Evolutionary conservation across 2,113 vertebrate species (phyloP).

Genomic region (Mustela lutreola): DNA sequence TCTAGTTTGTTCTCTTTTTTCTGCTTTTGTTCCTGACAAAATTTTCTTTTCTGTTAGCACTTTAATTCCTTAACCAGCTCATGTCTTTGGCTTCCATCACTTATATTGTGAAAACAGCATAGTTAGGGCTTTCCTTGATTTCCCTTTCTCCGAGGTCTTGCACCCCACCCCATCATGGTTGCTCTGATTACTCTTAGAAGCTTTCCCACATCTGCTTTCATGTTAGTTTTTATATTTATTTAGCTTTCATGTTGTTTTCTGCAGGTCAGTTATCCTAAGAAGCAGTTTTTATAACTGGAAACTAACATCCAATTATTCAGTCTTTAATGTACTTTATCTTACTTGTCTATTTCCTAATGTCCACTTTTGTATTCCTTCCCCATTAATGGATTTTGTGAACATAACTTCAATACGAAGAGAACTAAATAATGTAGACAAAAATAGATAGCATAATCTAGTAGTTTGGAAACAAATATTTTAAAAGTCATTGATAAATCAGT

Average conservation of each 20-base stretch:
- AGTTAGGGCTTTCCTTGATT: neutral
- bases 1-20: neutral
- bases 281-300: neutral
- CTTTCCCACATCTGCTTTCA: neutral
- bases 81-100: neutral
- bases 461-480: neutral
- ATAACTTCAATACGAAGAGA: neutral
- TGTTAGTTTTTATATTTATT: neutral
- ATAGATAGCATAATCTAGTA: neutral
- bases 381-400: neutral
- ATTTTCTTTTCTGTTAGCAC: neutral
- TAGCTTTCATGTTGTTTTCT: neutral
- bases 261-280: neutral
- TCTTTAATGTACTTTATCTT: neutral
- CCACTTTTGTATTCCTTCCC: neutral
- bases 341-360: neutral
- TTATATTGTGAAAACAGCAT: neutral
- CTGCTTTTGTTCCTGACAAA: neutral
- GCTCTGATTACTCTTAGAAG: neutral
- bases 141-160: neutral
- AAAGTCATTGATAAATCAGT: neutral
- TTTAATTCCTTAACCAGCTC: neutral
- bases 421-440: neutral
- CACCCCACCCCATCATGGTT: neutral
- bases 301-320: neutral